A percentile compares a stretch with the other conserved stretches of the same genome.
phyloP scores from a whole-genome alignment of 2,113 vertebrate species.

The Aptenodytes forsteri region DNA sequence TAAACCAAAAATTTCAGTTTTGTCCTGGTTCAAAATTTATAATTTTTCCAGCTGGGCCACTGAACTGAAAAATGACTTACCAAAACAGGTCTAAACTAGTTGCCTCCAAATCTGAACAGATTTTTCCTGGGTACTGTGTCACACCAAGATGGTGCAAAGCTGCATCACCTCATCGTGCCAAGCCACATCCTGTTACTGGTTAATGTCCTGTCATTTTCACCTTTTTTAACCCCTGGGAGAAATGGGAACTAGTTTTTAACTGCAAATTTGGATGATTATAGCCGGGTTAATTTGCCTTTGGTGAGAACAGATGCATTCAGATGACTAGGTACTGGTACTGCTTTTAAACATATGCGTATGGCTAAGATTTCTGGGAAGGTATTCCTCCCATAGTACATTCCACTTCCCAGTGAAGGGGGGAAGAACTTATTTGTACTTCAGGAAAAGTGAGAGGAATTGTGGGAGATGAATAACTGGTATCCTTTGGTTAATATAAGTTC shows the following conservation, averaged over 20 bases:
- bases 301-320: background rate
- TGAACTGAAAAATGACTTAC: background rate
- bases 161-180: background rate
- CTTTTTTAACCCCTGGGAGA: background rate
- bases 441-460: background rate
- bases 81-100: background rate
- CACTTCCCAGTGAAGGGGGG: background rate
- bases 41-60: background rate
- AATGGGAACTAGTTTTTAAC: background rate
- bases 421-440: background rate
- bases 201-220: background rate
- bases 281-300: background rate
- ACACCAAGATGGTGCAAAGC: background rate
- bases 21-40: background rate
- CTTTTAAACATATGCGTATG: background rate
- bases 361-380: background rate
- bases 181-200: background rate
- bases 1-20: background rate
- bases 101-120: background rate
- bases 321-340: background rate
- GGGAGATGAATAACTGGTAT: background rate
- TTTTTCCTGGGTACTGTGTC: background rate
- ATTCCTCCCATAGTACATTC: background rate
- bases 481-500: background rate
- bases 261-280: background rate